Evolutionary conservation across 2,888 invertebrate genomes (phyloP).

Genomic region (Agrilus mali): DNA sequence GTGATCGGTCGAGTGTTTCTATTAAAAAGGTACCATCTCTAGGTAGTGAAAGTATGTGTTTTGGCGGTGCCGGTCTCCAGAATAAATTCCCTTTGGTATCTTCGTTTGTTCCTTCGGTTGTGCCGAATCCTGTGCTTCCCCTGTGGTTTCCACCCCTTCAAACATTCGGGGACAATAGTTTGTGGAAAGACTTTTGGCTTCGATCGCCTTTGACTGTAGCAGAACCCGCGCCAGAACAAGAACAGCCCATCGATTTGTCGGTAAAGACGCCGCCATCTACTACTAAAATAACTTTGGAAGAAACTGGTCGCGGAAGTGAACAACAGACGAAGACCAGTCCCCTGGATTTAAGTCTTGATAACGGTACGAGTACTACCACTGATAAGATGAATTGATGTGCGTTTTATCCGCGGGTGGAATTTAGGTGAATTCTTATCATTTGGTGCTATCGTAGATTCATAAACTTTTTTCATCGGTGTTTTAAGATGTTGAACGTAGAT

Average conservation of each 20-base stretch:
- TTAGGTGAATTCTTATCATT: background rate
- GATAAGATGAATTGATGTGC: conserved; percentile 9
- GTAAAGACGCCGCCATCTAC: conserved; percentile 31
- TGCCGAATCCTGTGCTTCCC: conserved; percentile 32
- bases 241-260: conserved; percentile 59
- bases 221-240: conserved; percentile 45
- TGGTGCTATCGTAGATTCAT: background rate
- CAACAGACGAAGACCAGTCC: conserved; percentile 47
- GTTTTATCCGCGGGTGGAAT: background rate
- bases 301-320: conserved; percentile 17
- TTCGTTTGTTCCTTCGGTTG: conserved; percentile 41
- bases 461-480: too few species aligned
- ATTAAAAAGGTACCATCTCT: conserved; percentile 26
- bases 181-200: conserved; percentile 43
- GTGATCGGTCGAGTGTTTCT: conserved; percentile 25
- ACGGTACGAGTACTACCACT: conserved; percentile 16
- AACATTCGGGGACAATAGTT: conserved; percentile 26
- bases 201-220: conserved; percentile 42
- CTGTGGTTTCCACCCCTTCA: conserved; percentile 20
- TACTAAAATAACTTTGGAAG: conserved; percentile 33
- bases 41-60: conserved; percentile 28
- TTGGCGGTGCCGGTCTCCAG: conserved; percentile 22
- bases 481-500: too few species aligned
- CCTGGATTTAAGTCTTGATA: conserved; percentile 50
- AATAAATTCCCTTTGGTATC: conserved; percentile 37